Conservation (phyloP, 2,888 invertebrate genomes). For the Temnothorax ravouxi region DNA sequence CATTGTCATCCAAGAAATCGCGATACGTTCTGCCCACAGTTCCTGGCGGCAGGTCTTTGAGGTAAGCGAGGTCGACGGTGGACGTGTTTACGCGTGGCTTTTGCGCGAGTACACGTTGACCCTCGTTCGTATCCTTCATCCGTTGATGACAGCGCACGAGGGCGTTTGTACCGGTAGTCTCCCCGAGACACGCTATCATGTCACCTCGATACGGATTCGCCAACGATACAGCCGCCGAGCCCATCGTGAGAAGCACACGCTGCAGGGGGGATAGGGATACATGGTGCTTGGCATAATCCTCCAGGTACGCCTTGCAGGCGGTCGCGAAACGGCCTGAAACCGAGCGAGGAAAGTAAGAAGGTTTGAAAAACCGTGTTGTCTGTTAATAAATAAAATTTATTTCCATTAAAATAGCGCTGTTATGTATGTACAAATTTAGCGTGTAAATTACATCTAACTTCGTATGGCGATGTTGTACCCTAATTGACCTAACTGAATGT, state of each 20-base stretch:
- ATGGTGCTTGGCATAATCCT: constrained; percentile 76
- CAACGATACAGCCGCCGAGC: constrained; percentile 95
- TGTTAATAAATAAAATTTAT: constrained; percentile 71
- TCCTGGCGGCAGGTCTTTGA: constrained; percentile 91
- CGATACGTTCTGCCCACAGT: constrained; percentile 96
- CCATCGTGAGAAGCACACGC: constrained; percentile 92
- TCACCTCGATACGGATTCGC: constrained; percentile 94
- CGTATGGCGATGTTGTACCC: constrained; percentile 29
- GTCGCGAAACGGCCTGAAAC: constrained; percentile 72
- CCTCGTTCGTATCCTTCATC: constrained; percentile 93
- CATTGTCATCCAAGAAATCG: constrained; percentile 93
- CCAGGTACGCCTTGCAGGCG: constrained; percentile 87
- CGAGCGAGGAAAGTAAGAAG: constrained; percentile 74
- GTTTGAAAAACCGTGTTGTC: constrained; percentile 52
- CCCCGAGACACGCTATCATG: constrained; percentile 98
- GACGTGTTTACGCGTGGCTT: constrained; percentile 95
- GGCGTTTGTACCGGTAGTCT: constrained; percentile 93
- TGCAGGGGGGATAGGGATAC: constrained; percentile 88
- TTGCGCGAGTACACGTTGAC: constrained; percentile 91
- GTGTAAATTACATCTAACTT: constrained; percentile 47
- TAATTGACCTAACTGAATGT: constrained; percentile 19
- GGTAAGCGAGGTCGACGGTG: constrained; percentile 91
- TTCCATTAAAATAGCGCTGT: constrained; percentile 43
- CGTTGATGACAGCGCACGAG: constrained; percentile 90
- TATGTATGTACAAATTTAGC: constrained; percentile 51